Evolutionary conservation across 2,888 invertebrate genomes (phyloP), one percentile per base, ranked within the genome.

Genomic region (Sphaerophoria taeniata): DNA sequence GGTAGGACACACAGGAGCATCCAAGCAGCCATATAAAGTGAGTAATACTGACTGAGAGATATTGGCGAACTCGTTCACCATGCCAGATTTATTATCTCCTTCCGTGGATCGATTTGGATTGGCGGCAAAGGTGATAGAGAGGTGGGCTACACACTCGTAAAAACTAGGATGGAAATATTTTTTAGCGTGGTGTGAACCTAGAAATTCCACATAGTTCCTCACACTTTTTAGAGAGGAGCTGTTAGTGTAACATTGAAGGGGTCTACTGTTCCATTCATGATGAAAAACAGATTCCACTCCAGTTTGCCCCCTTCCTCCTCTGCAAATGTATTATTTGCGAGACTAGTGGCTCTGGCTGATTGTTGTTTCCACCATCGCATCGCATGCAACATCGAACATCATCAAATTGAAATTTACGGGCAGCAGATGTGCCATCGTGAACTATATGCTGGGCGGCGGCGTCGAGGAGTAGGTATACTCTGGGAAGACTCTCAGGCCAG

Each of bases 341-440:
- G 39, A n/a, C n/a, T 67, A 67, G 61, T 33, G 45, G 73, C 45
- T 45, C 65, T n/a, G n/a, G n/a, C n/a, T n/a, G n/a, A 79, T 75
- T 79, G 79, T 84, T 84, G 80, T 80, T 79, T 71, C 71, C 74
- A 80, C 61, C n/a, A n/a, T n/a, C n/a, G n/a, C 80, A 75, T 72
- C 45, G 75, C 76, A 85, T 75, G 85, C 85, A 85, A 76, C 73
- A 85, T 85, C 76, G 81, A 81, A 85, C 76, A 85, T 85, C 76
- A 85, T 85, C 81, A 85, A 85, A 85, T 85, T 81, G 81, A 85
- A 81, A 85, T 85, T 85, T 85, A 81, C 81, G 69, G 76, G 36
- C 14, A 51, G 73, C 81, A 85, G 81, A 81, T 85, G 84, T 79
- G 80, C 72, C 49, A 43, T 45, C n/a, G n/a, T n/a, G n/a, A n/a